A percentile compares a stretch with the other conserved stretches of the same genome.
Evolutionary conservation across 2,113 vertebrate genomes (phyloP).

Genomic region (Rhea americana): DNA sequence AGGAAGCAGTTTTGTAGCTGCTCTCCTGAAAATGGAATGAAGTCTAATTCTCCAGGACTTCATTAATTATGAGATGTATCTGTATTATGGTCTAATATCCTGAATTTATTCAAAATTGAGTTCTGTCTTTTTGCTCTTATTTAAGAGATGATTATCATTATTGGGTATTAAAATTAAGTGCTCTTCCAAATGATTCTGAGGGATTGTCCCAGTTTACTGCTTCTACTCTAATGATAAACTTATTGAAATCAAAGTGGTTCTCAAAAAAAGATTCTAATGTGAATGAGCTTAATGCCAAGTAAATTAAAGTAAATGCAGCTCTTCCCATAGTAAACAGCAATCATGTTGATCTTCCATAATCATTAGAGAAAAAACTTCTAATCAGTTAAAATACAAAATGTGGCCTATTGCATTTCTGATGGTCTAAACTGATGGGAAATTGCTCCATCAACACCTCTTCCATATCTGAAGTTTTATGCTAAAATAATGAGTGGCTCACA

Average conservation of each 20-base stretch:
- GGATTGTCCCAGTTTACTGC: background rate
- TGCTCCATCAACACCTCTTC: background rate
- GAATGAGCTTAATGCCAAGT: background rate
- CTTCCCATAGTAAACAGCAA: background rate
- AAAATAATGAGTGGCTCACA: background rate
- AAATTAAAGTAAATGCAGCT: background rate
- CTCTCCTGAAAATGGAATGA: background rate
- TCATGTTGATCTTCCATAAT: background rate
- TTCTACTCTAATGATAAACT: background rate
- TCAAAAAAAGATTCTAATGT: background rate
- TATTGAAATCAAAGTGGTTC: conserved; percentile 5
- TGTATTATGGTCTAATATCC: conserved; percentile 34
- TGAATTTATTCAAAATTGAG: conserved; percentile 54
- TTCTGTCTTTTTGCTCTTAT: conserved; percentile 23
- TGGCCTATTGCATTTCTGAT: background rate
- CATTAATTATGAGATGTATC: conserved; percentile 55
- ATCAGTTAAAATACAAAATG: background rate
- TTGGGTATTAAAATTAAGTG: conserved; percentile 32
- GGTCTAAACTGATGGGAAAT: background rate
- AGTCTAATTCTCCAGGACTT: conserved; percentile 41
- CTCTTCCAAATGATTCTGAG: conserved; percentile 27
- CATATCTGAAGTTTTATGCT: background rate
- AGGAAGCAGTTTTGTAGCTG: conserved; percentile 17
- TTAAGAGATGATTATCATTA: conserved; percentile 50
- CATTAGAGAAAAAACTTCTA: conserved; percentile 20